Base-by-base conservation (phyloP, 2,113 vertebrate species). In the Indri indri region DNA sequence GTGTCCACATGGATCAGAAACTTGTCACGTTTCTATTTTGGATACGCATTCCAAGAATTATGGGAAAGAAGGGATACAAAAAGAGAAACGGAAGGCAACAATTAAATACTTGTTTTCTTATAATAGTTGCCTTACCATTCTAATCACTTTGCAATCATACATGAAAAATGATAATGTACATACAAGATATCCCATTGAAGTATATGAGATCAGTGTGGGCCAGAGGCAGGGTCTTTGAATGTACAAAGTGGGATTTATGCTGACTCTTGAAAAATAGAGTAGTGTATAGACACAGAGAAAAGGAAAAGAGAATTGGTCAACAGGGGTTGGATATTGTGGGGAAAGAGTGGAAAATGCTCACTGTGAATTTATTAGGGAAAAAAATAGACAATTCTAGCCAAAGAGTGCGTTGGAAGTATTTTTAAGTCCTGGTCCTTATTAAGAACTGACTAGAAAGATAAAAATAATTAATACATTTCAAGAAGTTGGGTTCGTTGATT, bases 401-500 rank as follows among this genome's bases (percentile, higher is more conserved):
- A 1, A 90, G 23, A 59, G 6, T 54, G 8, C 17, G 90, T 88
- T 66, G 54, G 5, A 92, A 85, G 5, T 92, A 30, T 40, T 50
- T 57, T 73, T 82, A 88, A 91, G 12, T 50, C 32, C 18, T 82
- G 2, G 1, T 74, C 4, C 13, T 57, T 59, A 40, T 73, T 77
- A 66, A 88, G 88, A 91, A 32, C 45, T 32, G 22, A 77, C 32
- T 61, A 37, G 25, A 86, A 70, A 88, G 30, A 89, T 63, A 79
- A 93, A 89, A 57, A 47, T 94, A 89, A 85, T 42, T 50, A 59
- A 73, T 42, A 59, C 32, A 50, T 83, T 91, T 80, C 10, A 81
- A 30, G 16, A 87, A 80, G 40, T 59, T 79, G 22, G 63, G 86
- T 13, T 45, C 77, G 85, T 63, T 87, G 90, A 94, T 95, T 95